These are phyloP conservation scores for Conus betulinus DNA, from an alignment of 1,140 invertebrate genomes.

Conservation along the genomic window DNA sequence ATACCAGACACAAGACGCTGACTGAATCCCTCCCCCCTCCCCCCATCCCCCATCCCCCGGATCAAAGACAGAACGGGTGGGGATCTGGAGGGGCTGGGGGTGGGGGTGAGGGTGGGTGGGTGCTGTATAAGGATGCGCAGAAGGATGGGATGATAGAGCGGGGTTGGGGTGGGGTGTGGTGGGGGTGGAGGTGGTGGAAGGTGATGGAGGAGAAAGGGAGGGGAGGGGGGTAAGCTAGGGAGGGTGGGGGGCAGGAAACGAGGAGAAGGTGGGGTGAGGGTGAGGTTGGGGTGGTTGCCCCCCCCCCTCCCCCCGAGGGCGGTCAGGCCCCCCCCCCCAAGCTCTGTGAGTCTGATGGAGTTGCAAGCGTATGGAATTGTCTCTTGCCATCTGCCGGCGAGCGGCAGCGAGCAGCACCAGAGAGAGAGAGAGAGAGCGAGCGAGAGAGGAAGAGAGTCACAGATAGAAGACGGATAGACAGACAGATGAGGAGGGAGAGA, in stretches of 20 bases:
- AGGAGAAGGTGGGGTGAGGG: no score
- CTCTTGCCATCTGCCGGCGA: neutral
- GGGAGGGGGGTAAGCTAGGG: neutral
- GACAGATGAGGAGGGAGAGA: neutral
- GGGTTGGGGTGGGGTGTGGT: neutral
- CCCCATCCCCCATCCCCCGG: no score
- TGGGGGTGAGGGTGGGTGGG: no score
- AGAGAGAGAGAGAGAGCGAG: no score
- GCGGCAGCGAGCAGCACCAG: neutral
- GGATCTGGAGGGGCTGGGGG: neutral
- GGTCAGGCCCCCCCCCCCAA: no score
- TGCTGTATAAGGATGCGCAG: no score
- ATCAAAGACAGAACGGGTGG: neutral
- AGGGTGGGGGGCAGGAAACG: no score
- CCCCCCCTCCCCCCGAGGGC: neutral
- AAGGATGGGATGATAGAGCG: no score
- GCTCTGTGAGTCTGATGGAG: neutral
- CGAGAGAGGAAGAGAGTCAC: neutral
- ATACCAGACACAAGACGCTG: no score
- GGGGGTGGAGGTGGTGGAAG: no score
- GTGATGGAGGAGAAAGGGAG: neutral
- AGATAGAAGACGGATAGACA: neutral
- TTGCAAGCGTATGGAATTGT: conserved; percentile 7
- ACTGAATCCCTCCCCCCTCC: no score
- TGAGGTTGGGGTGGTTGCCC: neutral